Evolutionary conservation across 2,113 vertebrate species (phyloP), one percentile per base, ranked within the genome.

Genomic region (Herpetotheres cachinnans): DNA sequence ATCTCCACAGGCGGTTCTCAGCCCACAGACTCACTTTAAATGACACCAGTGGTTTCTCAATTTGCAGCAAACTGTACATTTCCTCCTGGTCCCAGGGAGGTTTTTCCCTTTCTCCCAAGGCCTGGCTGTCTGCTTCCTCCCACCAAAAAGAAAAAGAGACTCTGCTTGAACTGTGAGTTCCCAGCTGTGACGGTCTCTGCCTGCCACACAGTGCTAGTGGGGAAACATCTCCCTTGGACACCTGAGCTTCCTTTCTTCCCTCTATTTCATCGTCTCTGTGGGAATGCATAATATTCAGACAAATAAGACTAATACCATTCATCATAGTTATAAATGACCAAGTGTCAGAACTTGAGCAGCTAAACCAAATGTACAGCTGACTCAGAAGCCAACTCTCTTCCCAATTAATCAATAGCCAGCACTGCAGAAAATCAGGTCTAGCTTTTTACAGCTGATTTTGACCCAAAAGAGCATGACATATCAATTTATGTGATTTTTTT

Each of bases 291-390:
- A 50, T n/a, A 72, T 36, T 22, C 52, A 52, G 19, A 65, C 26
- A 49, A 80, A 24, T 21, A 25, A 65, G 24, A 50, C 27, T 29
- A 18, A 46, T 13, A 40, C 2, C 11, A 16, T 34, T 89, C 40
- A 17, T 44, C n/a, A 20, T 22, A 15, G 7, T 30, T 67, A 27
- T 24, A 52, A 42, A 49, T 11, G 4, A 34, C 7, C 1, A 2
- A 42, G 16, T 42, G 26, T 34, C 49, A 56, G n/a, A 82, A 86
- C 38, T 27, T 7, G 10, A 67, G 26, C 22, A 86, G 72, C 11
- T 61, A 32, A 56, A 7, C 7, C 7, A 0, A 79, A n/a, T 5
- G 2, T 10, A 21, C 24, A 52, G 1, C 5, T 13, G 15, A 6
- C n/a, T 24, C 19, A 80, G 42, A 73, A 40, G 61, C 6, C 27